These are phyloP conservation scores for Cabera pusaria DNA, from an alignment of 2,888 invertebrate species.

Conservation along the genomic window DNA sequence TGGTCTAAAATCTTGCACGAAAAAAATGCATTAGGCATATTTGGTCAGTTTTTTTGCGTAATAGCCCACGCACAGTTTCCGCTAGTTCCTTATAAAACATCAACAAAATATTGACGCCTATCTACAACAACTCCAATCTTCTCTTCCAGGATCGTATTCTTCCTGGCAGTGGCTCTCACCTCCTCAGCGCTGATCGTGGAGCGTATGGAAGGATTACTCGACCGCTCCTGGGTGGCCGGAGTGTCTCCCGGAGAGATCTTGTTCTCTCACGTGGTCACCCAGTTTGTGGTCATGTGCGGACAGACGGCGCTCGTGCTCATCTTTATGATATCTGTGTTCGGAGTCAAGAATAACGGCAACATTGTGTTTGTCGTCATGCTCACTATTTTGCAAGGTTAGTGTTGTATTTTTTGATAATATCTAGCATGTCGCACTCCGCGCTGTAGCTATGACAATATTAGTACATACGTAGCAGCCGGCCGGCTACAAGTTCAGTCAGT, in stretches of 20 bases:
- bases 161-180: constrained; percentile 96
- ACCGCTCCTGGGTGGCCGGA: constrained; percentile 97
- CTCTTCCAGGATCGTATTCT: constrained; percentile 98
- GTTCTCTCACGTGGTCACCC: constrained; percentile 96
- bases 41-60: no score
- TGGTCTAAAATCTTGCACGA: no score
- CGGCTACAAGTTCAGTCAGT: no score
- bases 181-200: constrained; percentile 96
- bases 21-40: no score
- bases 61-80: no score
- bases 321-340: constrained; percentile 95
- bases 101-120: no score
- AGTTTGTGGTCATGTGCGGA: constrained; percentile 97
- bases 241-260: constrained; percentile 96
- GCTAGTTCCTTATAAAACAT: no score
- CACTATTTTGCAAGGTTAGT: constrained; percentile 91
- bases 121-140: no score
- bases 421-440: no score
- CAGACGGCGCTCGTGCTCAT: constrained; percentile 95
- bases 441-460: no score
- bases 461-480: no score
- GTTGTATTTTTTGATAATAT: no score
- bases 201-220: constrained; percentile 94
- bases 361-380: constrained; percentile 92
- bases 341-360: constrained; percentile 95